Evolutionary conservation across 2,888 invertebrate genomes (phyloP).

Genomic region (Campoplex capitator): DNA sequence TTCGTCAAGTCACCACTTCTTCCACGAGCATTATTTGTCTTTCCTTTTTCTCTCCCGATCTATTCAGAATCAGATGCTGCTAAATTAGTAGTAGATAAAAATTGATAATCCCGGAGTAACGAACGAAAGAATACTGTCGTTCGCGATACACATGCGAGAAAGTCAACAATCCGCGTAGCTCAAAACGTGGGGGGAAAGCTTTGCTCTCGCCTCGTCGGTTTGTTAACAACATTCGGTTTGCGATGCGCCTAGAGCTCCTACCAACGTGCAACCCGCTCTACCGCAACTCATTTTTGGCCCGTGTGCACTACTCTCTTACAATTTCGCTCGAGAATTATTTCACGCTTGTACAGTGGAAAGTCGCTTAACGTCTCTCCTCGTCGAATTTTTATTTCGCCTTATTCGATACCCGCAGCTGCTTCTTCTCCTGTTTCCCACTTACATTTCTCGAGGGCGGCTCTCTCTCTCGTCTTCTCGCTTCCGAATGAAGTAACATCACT

Average conservation of each 20-base stretch:
- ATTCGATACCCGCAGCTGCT: neutral
- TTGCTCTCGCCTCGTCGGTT: slow-evolving; percentile 38
- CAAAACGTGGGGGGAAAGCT: slow-evolving; percentile 34
- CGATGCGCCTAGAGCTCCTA: slow-evolving; percentile 5
- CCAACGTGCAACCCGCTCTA: slow-evolving; percentile 5
- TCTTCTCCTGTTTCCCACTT: no score
- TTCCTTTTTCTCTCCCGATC: neutral
- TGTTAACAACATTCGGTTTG: slow-evolving; percentile 22
- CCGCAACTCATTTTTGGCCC: neutral
- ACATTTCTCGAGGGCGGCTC: no score
- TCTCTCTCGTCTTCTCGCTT: no score
- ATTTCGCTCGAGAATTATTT: slow-evolving; percentile 47
- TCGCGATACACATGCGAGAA: slow-evolving; percentile 41
- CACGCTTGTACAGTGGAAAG: slow-evolving; percentile 23
- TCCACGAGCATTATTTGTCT: slow-evolving; percentile 1
- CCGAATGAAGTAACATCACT: no score
- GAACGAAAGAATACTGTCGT: slow-evolving; percentile 44
- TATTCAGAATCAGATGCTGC: neutral
- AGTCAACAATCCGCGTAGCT: slow-evolving; percentile 19
- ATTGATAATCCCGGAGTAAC: slow-evolving; percentile 23
- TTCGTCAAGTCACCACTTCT: neutral
- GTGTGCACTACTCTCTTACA: neutral
- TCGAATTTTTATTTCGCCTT: neutral
- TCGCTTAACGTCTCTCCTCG: neutral
- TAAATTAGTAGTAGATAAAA: slow-evolving; percentile 13